Conservation (phyloP, 2,113 vertebrate genomes). For the Myocastor coypus region DNA sequence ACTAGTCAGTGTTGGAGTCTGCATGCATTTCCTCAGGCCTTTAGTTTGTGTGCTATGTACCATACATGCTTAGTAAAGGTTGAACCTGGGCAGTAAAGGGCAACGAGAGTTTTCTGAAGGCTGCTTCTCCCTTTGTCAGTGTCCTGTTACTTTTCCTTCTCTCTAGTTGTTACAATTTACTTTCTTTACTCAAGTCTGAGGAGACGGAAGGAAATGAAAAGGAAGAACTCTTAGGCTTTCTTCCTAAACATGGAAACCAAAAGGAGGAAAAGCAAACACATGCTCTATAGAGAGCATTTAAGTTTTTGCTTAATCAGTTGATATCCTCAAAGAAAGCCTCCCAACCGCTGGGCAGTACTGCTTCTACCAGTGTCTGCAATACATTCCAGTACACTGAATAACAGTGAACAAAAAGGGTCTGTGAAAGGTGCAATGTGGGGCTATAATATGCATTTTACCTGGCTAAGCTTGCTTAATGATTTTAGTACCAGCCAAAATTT, state of each 20-base stretch:
- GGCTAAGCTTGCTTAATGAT: neutral
- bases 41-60: neutral
- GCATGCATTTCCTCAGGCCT: neutral
- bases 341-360: neutral
- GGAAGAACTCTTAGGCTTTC: neutral
- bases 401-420: neutral
- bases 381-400: neutral
- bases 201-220: neutral
- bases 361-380: neutral
- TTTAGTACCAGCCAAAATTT: neutral
- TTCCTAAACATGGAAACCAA: neutral
- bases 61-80: neutral
- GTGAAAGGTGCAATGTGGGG: neutral
- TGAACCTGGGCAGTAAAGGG: neutral
- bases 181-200: slow-evolving; percentile 9
- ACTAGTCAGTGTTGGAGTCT: neutral
- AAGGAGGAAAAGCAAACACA: neutral
- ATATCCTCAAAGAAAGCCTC: neutral
- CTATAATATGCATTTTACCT: neutral
- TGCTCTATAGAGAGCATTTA: neutral
- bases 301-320: neutral
- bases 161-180: neutral
- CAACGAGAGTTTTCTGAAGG: slow-evolving; percentile 10
- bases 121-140: neutral
- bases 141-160: neutral